phyloP scores from a whole-genome alignment of 2,113 vertebrate genomes.

The Spea multiplicata region DNA sequence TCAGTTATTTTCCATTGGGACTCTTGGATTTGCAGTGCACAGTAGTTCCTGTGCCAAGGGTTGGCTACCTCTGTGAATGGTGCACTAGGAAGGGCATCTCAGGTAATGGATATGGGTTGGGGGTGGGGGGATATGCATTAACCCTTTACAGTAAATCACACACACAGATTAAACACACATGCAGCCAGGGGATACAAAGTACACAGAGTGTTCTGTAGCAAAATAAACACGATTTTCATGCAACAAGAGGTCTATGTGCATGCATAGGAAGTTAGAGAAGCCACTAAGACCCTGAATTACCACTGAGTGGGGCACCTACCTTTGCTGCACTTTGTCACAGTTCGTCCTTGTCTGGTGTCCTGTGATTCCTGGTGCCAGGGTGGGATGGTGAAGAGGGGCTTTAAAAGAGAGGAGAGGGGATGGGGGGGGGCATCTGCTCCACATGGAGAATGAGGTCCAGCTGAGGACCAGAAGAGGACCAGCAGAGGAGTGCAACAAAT shows the following conservation, averaged over 20 bases:
- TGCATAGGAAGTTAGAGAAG: neutral
- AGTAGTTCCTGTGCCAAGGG: neutral
- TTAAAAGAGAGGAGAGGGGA: slow-evolving; percentile 56
- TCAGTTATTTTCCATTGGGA: neutral
- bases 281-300: neutral
- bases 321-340: slow-evolving; percentile 34
- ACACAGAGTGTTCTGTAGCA: neutral
- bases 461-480: neutral
- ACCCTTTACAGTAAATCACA: neutral
- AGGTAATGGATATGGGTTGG: neutral
- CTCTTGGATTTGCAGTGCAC: neutral
- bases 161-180: neutral
- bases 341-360: slow-evolving; percentile 23
- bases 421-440: slow-evolving; percentile 44
- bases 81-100: neutral
- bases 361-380: slow-evolving; percentile 71
- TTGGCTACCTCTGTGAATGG: neutral
- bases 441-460: neutral
- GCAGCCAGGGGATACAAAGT: neutral
- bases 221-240: slow-evolving; percentile 1
- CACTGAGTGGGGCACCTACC: slow-evolving; percentile 14
- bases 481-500: neutral
- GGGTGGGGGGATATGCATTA: neutral
- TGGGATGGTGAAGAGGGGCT: slow-evolving; percentile 64
- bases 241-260: neutral